A percentile compares a stretch with the other conserved stretches of the same genome.
phyloP scores from a whole-genome alignment of 2,113 vertebrate genomes.

The Zosterops japonicus region DNA sequence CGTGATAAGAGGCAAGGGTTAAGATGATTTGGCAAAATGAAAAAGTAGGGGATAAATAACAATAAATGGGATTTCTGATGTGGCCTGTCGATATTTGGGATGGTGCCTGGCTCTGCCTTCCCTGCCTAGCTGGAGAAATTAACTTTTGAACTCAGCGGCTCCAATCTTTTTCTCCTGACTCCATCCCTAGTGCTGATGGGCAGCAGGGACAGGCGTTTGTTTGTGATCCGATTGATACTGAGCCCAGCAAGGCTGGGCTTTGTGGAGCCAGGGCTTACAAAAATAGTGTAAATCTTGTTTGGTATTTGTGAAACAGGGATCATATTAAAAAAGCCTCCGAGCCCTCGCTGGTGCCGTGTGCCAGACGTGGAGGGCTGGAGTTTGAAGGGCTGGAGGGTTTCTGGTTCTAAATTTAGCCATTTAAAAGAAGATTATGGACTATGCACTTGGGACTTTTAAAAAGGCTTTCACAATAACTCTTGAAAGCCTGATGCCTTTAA shows the following conservation, averaged over 20 bases:
- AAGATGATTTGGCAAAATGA: neutral
- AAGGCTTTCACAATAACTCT: slow-evolving; percentile 73
- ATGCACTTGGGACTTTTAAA: slow-evolving; percentile 73
- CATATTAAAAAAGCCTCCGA: neutral
- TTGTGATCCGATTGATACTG: neutral
- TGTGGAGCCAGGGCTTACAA: neutral
- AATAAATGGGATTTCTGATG: neutral
- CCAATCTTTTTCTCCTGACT: neutral
- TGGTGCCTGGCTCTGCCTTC: neutral
- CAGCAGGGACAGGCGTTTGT: neutral
- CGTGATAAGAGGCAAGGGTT: neutral
- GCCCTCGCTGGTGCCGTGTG: neutral
- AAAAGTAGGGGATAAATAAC: neutral
- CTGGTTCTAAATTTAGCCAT: slow-evolving; percentile 73
- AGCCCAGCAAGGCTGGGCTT: neutral
- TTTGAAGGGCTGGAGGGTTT: slow-evolving; percentile 22
- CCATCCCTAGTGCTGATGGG: neutral
- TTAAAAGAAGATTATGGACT: slow-evolving; percentile 76
- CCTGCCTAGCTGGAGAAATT: neutral
- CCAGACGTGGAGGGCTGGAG: slow-evolving; percentile 7
- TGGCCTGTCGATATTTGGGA: neutral
- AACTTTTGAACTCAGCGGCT: neutral
- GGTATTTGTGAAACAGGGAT: neutral
- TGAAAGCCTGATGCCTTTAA: slow-evolving; percentile 74
- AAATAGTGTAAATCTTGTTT: neutral